Evolutionary conservation across 2,113 vertebrate genomes (phyloP), one percentile per base, ranked within the genome.

Genomic region (Equus quagga): DNA sequence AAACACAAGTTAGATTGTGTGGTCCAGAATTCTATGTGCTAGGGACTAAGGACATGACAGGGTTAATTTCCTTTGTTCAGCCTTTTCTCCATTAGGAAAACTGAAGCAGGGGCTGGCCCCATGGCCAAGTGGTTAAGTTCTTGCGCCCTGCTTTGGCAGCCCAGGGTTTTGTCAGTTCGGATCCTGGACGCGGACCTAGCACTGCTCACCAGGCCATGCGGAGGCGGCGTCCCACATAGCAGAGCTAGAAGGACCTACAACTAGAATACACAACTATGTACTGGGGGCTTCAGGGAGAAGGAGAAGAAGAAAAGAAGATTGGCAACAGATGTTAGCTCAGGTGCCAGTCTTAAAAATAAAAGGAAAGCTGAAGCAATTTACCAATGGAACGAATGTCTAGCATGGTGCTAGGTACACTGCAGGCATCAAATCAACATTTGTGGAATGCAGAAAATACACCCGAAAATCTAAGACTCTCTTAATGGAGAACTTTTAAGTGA

Each of bases 11-110:
- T 46, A 76, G 60, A 18, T 54, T 62, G 4, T 86, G 49, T 60
- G 21, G 33, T n/a, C 28, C n/a, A 86, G 79, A 92, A 73, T 64
- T 78, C 14, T 23, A 51, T 51, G 36, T n/a, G 21, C 17, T n/a
- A 58, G 17, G 70, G 26, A 51, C n/a, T 4, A 75, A 33, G 23
- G 31, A 31, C 49, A 79, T 3, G 60, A 70, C 0, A 64, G 36
- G 7, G 8, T 62, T 78, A 54, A 31, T 91, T 76, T 49, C 18
- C 46, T 94, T 26, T 85, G 24, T 64, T 58, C 21, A 86, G 51
- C 60, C 41, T 96, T 86, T 49, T 92, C 65, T 72, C 72, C 51
- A 82, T 19, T 62, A 96, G 94, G 76, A 97, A 87, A 94, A 26
- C 28, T 28, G n/a, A 79, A 80, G 51, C 33, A 78, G 36, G 36